Conservation (phyloP, 2,888 invertebrate species). For the Mesorhabditis sp. region DNA sequence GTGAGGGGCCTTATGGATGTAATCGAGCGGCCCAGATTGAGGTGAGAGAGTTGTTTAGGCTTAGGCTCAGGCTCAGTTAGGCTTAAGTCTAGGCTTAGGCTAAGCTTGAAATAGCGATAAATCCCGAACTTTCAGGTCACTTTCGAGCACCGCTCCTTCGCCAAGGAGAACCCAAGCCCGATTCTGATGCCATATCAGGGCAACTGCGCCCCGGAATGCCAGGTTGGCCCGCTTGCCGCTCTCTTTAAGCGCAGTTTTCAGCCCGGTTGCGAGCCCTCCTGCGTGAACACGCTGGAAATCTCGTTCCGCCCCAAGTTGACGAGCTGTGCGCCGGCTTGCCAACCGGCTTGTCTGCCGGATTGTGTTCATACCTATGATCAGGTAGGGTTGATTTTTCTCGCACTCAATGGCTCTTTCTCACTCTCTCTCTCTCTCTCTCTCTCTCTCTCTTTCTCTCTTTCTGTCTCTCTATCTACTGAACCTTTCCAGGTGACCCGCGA, state of each 20-base stretch:
- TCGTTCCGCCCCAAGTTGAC: not conserved
- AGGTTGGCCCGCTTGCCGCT: not conserved
- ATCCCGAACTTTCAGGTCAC: not conserved
- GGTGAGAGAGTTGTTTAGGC: not conserved
- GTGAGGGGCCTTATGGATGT: not conserved
- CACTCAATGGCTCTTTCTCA: not conserved
- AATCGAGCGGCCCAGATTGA: not conserved
- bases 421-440: too few species aligned
- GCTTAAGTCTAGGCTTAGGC: too few species aligned
- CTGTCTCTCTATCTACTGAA: not conserved
- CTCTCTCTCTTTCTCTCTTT: too few species aligned
- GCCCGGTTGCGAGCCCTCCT: constrained; percentile 3
- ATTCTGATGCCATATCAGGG: not conserved
- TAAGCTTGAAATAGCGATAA: not conserved
- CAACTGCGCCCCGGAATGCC: not conserved
- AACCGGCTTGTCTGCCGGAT: not conserved
- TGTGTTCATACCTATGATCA: not conserved
- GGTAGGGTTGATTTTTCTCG: not conserved
- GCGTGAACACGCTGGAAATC: not conserved
- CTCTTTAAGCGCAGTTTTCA: not conserved
- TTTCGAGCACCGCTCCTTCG: not conserved
- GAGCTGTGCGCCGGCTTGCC: constrained; percentile 2
- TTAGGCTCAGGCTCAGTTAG: too few species aligned
- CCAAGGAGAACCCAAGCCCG: not conserved
- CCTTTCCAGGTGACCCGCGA: not conserved